Base-by-base conservation (phyloP, 2,888 invertebrate species). In the Agrilus mali region DNA sequence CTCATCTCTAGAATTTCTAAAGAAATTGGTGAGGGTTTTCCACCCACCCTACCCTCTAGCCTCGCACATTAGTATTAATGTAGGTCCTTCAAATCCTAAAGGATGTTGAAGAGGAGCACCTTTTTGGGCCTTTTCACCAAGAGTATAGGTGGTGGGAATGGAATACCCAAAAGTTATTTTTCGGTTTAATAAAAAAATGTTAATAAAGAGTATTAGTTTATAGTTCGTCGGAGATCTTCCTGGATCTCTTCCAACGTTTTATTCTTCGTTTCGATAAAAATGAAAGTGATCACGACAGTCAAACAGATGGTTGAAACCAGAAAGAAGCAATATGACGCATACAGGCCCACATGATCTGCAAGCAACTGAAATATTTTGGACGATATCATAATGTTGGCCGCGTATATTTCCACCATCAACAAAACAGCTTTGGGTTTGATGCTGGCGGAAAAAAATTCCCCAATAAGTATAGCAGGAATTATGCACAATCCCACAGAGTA, bases 161-260 rank as follows among this genome's bases (percentile, higher is more conserved):
- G n/a, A n/a, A n/a, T n/a, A n/a, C n/a, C n/a, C n/a, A n/a, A n/a
- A n/a, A n/a, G n/a, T n/a, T n/a, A n/a, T n/a, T n/a, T n/a, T n/a
- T n/a, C n/a, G n/a, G n/a, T n/a, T n/a, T n/a, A n/a, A n/a, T n/a
- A 22, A 22, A 6, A 22, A 22, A 22, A 22, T 6, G 47, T 17
- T 12, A 43, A 41, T 50, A 27, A 27, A 10, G 6, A 20, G 20
- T 27, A 27, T 27, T 27, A 27, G 10, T 10, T 27, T 27, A 10
- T 27, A 10, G 1, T 27, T 27, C 10, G 27, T 10, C 45, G 49
- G 17, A 52, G 40, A 40, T 44, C 32, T 27, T 50, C 44, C 43
- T 54, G 51, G 22, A 53, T 53, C 40, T 54, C 52, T 34, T 50
- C 49, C 27, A 54, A 39, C 13, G 50, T 46, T 40, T 49, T 47